Evolutionary conservation across 2,797 vertebrate species (phyloP).

Genomic region (Prionace glauca): DNA sequence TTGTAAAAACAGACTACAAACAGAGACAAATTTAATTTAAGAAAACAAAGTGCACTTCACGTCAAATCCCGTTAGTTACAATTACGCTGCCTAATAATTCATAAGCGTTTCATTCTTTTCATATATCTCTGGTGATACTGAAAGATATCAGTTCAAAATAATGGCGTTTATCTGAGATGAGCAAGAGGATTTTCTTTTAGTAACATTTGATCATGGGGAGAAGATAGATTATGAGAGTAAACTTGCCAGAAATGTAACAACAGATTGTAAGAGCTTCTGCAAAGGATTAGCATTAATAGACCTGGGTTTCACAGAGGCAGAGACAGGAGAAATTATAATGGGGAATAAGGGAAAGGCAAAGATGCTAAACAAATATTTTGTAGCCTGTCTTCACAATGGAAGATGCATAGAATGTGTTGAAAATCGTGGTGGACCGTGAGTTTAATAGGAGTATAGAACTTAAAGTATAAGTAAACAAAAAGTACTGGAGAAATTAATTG

Average conservation of each 20-base stretch:
- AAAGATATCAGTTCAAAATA: background rate
- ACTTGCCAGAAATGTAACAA: background rate
- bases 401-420: too few species aligned
- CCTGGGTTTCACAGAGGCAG: too few species aligned
- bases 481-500: too few species aligned
- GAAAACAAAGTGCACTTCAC: background rate
- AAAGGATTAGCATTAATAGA: too few species aligned
- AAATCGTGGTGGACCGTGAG: too few species aligned
- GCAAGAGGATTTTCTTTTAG: background rate
- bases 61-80: background rate
- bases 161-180: background rate
- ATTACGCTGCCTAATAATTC: background rate
- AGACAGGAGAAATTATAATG: too few species aligned
- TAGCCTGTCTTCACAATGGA: too few species aligned
- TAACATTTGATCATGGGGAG: background rate
- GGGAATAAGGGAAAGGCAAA: too few species aligned
- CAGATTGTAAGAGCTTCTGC: background rate
- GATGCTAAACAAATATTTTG: too few species aligned
- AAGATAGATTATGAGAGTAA: background rate
- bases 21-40: background rate
- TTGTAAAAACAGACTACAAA: background rate
- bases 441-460: too few species aligned
- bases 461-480: too few species aligned
- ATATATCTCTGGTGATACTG: background rate
- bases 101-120: background rate